Percentiles rank a stretch among this genome's conserved stretches.
These are phyloP conservation scores for Decapterus maruadsi DNA, from an alignment of 2,797 vertebrate genomes.

Conservation along the genomic window DNA sequence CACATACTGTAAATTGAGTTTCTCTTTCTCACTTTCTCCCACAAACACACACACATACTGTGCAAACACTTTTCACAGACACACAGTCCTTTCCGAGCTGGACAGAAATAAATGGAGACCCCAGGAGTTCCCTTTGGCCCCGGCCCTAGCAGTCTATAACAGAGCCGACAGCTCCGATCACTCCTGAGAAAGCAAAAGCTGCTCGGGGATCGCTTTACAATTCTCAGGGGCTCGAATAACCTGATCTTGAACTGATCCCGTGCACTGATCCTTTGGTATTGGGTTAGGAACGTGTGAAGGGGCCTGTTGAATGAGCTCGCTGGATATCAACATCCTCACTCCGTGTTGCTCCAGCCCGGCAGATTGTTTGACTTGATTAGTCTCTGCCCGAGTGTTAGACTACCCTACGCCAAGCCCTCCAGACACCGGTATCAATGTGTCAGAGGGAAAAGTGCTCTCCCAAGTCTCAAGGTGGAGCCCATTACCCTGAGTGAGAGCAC, in stretches of 20 bases:
- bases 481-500: constrained; percentile 84
- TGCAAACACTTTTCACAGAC: constrained; percentile 64
- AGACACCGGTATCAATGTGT: constrained; percentile 82
- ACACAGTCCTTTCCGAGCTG: constrained; percentile 40
- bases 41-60: constrained; percentile 55
- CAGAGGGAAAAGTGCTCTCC: constrained; percentile 76
- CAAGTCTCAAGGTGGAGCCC: constrained; percentile 83
- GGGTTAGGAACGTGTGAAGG: constrained; percentile 84
- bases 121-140: constrained; percentile 74
- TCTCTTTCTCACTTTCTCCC: constrained; percentile 64
- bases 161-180: constrained; percentile 75
- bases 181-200: constrained; percentile 83
- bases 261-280: constrained; percentile 81
- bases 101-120: constrained; percentile 75
- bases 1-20: constrained; percentile 73
- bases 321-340: constrained; percentile 83
- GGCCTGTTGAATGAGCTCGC: constrained; percentile 80
- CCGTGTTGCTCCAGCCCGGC: constrained; percentile 73
- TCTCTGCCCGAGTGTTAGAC: constrained; percentile 74
- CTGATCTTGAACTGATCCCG: constrained; percentile 83
- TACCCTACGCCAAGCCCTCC: constrained; percentile 73
- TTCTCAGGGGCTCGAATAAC: constrained; percentile 86
- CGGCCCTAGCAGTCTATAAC: constrained; percentile 66
- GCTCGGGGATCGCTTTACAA: constrained; percentile 83
- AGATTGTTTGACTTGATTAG: constrained; percentile 85